Evolutionary conservation across 2,797 vertebrate genomes (phyloP).

Genomic region (Percopsis omiscomaycus): DNA sequence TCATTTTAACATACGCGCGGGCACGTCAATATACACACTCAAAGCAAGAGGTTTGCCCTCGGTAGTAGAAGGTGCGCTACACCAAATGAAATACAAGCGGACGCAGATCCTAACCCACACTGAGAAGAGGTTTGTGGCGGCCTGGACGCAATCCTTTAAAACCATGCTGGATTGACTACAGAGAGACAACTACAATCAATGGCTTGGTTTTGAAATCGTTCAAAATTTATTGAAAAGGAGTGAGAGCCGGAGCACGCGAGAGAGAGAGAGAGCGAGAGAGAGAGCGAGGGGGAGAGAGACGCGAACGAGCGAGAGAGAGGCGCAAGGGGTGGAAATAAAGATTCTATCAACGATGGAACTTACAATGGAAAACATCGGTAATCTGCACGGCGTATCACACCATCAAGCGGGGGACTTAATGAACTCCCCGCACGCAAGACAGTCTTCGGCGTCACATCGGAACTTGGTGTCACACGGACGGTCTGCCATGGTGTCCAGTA

Average conservation of each 20-base stretch:
- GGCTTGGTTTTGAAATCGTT: conserved; percentile 85
- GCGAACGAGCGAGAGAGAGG: conserved; percentile 47
- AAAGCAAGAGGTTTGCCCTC: conserved; percentile 61
- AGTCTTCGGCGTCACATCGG: conserved; percentile 85
- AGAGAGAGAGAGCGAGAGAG: conserved; percentile 56
- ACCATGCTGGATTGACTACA: conserved; percentile 83
- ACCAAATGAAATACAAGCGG: conserved; percentile 64
- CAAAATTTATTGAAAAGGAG: conserved; percentile 83
- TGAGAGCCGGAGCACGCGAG: conserved; percentile 69
- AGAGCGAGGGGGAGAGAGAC: conserved; percentile 61
- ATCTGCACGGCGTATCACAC: conserved; percentile 89
- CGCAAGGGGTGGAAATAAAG: conserved; percentile 75
- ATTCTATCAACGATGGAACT: conserved; percentile 89
- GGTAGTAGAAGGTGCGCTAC: conserved; percentile 68
- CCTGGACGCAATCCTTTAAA: conserved; percentile 68
- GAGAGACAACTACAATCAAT: conserved; percentile 80
- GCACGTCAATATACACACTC: conserved; percentile 72
- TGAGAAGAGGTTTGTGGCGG: conserved; percentile 61
- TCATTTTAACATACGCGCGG: conserved; percentile 69
- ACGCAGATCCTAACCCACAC: conserved; percentile 64
- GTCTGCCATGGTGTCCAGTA: conserved; percentile 92
- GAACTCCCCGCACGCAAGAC: conserved; percentile 87
- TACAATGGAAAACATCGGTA: conserved; percentile 95
- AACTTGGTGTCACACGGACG: conserved; percentile 90
- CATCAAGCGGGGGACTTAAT: conserved; percentile 90